A percentile compares a stretch with the other conserved stretches of the same genome.
These are phyloP conservation scores for Hydrotaea diabolus DNA, from an alignment of 2,888 invertebrate genomes.

Conservation along the genomic window DNA sequence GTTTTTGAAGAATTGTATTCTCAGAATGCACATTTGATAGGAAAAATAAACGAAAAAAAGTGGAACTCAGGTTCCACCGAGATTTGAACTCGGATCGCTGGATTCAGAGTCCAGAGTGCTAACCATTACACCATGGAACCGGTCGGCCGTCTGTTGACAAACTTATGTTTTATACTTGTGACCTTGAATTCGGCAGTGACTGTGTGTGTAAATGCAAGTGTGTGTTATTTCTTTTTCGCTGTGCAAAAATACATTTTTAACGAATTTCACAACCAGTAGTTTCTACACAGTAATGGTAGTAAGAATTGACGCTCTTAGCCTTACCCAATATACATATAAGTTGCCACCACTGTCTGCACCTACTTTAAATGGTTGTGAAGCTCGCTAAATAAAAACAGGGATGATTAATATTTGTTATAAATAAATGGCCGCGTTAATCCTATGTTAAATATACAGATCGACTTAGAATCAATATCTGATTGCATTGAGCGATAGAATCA, in stretches of 20 bases:
- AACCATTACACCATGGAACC: slow-evolving; percentile 79
- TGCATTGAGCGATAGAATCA: no score
- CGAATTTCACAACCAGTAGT: neutral
- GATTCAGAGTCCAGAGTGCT: slow-evolving; percentile 80
- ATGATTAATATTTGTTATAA: no score
- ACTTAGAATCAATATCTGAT: no score
- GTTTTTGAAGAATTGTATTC: no score
- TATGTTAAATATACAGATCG: no score
- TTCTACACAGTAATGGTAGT: neutral
- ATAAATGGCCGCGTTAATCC: no score
- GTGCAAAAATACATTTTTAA: neutral
- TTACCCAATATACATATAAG: no score
- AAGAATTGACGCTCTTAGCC: neutral
- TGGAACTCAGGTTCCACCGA: slow-evolving; percentile 75
- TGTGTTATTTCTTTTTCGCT: neutral
- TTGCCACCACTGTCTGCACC: no score
- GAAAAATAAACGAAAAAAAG: neutral
- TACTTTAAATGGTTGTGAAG: no score
- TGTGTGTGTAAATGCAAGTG: neutral
- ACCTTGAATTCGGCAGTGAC: neutral
- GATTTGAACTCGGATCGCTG: slow-evolving; percentile 79
- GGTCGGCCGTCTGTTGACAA: neutral
- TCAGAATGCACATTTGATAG: no score
- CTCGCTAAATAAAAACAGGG: no score
- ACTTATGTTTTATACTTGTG: slow-evolving; percentile 3